Evolutionary conservation across 2,888 invertebrate genomes (phyloP).

Genomic region (Hoplodrina ambigua): DNA sequence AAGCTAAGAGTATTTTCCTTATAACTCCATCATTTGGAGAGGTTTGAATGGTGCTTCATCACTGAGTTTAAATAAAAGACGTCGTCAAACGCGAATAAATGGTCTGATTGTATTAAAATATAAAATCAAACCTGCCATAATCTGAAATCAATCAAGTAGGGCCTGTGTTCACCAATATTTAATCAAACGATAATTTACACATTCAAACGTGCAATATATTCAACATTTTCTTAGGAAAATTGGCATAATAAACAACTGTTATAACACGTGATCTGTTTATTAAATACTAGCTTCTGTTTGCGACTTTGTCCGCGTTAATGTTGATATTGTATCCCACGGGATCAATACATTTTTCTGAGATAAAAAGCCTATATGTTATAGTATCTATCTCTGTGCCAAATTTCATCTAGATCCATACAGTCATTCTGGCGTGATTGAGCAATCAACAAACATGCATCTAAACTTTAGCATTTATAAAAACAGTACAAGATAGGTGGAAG

Average conservation of each 20-base stretch:
- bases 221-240: not conserved
- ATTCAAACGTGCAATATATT: not conserved
- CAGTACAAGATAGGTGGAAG: too few species aligned
- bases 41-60: conserved; percentile 70
- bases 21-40: conserved; percentile 75
- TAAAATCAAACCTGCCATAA: not conserved
- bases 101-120: not conserved
- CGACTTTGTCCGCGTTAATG: too few species aligned
- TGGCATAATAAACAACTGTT: not conserved
- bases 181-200: not conserved
- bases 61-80: conserved; percentile 54
- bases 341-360: too few species aligned
- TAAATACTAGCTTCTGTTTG: not conserved
- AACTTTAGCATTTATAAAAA: too few species aligned
- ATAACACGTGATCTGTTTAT: too few species aligned
- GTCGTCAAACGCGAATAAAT: conserved; percentile 9
- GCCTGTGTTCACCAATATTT: not conserved
- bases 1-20: conserved; percentile 66
- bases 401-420: too few species aligned
- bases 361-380: too few species aligned
- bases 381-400: too few species aligned
- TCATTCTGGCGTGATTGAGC: too few species aligned
- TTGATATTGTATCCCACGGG: too few species aligned
- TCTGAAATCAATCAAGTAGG: not conserved
- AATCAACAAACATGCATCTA: too few species aligned